A percentile compares a stretch with the other conserved stretches of the same genome.
Conservation (phyloP, 2,797 vertebrate species). For the Leucoraja ocellata region DNA sequence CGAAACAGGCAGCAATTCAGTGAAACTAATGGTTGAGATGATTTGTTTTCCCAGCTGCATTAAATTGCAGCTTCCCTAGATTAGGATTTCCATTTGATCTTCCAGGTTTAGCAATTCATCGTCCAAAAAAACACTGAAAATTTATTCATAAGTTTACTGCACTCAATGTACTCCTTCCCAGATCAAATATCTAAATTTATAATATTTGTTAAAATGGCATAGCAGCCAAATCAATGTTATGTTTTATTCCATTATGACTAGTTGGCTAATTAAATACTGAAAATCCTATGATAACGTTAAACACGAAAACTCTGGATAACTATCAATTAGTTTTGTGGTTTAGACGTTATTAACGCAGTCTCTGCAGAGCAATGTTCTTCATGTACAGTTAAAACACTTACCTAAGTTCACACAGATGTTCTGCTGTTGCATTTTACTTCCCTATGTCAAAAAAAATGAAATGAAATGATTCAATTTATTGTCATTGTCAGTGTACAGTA, state of each 20-base stretch:
- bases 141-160: neutral
- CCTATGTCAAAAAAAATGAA: too few relatives aligned
- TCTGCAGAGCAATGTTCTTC: neutral
- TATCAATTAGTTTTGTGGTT: neutral
- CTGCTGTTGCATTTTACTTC: neutral
- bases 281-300: neutral
- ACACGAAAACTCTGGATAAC: neutral
- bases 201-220: neutral
- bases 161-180: neutral
- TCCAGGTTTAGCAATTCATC: neutral
- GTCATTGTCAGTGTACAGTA: too few relatives aligned
- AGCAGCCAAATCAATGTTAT: neutral
- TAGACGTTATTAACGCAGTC: neutral
- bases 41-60: neutral
- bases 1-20: neutral
- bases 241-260: neutral
- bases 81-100: neutral
- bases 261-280: neutral
- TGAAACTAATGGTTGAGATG: neutral
- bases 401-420: neutral
- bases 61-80: too few relatives aligned
- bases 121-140: neutral
- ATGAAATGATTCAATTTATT: too few relatives aligned
- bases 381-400: neutral
- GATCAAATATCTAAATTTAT: neutral